Base-by-base conservation (phyloP, 2,888 invertebrate genomes). In the Acanthosepion lycidas region DNA sequence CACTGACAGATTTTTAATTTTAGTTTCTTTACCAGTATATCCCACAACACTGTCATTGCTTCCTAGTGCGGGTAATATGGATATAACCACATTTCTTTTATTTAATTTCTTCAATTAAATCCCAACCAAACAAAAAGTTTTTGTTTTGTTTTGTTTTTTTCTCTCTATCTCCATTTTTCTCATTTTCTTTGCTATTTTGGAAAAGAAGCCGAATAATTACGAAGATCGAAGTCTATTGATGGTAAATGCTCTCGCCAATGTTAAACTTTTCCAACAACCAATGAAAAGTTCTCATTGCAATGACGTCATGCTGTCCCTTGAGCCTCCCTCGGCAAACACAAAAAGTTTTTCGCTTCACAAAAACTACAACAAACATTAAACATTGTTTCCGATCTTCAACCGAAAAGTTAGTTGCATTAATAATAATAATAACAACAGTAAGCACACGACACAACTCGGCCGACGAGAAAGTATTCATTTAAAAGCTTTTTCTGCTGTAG, bases 261-360 rank as follows among this genome's bases (percentile, higher is more conserved):
- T 33, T n/a, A 78, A 78, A 78, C 12, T 78, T 78, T 78, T 18
- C n/a, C 15, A 78, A 78, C 78, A 78, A n/a, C 78, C 78, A 78
- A 78, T 78, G 15, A 78, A 78, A 78, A 78, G 78, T 33, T 33
- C 78, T 33, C 15, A 78, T 78, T 78, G n/a, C 78, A 15, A 78
- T 78, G 78, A 78, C 78, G 78, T 78, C 78, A 78, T 3, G 78
- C 78, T 18, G 78, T 78, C 78, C 78, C 78, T 78, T 78, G 78
- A 78, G 78, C 78, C 78, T 78, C 78, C 78, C 78, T 78, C 78
- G 78, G 78, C 78, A 78, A 78, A 78, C n/a, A 78, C 12, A 28
- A 78, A 78, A 78, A 78, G 78, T 78, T 78, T 78, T 78, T 78
- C 78, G n/a, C 78, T 78, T 78, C 78, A 78, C n/a, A 78, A 78